Conservation (phyloP, 2,888 invertebrate genomes). For the Scaptomyza caliginosa region DNA sequence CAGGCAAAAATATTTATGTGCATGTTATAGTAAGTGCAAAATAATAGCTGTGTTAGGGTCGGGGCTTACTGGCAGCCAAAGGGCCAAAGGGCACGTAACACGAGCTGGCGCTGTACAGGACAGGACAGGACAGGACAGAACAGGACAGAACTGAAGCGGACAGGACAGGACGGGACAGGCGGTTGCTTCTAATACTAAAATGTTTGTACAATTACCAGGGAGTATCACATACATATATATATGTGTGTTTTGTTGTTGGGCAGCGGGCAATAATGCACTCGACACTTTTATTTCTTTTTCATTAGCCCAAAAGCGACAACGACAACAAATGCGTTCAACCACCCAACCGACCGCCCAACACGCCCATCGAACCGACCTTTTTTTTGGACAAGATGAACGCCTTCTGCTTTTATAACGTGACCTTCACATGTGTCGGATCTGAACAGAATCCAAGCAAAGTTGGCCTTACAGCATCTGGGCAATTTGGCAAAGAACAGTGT, state of each 20-base stretch:
- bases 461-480: not conserved
- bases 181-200: conserved; percentile 50
- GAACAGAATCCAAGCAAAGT: not conserved
- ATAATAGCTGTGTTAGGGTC: conserved; percentile 66
- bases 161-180: conserved; percentile 32
- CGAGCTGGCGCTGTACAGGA: conserved; percentile 22
- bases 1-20: conserved; percentile 74
- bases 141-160: not conserved
- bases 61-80: conserved; percentile 16
- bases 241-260: conserved; percentile 28
- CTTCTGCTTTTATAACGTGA: conserved; percentile 40
- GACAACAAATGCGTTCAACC: conserved; percentile 37
- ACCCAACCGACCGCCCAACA: conserved; percentile 13
- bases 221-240: conserved; percentile 38
- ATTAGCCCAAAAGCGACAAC: conserved; percentile 73
- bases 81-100: conserved; percentile 52
- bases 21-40: conserved; percentile 80
- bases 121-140: not conserved
- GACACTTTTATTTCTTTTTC: conserved; percentile 80
- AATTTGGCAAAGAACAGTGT: not conserved
- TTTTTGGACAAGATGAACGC: conserved; percentile 23
- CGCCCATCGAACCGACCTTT: not conserved
- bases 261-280: conserved; percentile 74
- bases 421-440: conserved; percentile 51
- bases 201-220: conserved; percentile 73